Percentiles rank a stretch among this genome's conserved stretches.
Conservation (phyloP, 2,888 invertebrate genomes). For the Ernsta delagoae region DNA sequence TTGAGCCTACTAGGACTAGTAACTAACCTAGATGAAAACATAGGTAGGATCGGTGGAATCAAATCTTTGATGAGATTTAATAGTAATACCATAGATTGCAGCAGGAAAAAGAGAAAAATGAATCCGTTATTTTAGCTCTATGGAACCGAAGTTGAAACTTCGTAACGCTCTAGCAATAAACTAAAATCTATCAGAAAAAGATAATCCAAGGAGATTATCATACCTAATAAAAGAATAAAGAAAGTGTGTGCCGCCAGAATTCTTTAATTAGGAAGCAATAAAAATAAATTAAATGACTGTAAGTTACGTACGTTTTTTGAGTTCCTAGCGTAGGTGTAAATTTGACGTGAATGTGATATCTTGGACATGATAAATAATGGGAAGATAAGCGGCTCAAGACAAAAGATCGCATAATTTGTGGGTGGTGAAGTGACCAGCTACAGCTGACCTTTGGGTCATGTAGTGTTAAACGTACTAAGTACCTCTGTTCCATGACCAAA, state of each 20-base stretch:
- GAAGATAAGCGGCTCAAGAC: slow-evolving; percentile 70
- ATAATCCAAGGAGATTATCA: slow-evolving; percentile 11
- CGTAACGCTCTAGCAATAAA: not conserved
- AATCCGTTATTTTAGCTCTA: not conserved
- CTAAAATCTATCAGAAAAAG: not conserved
- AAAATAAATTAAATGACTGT: slow-evolving; percentile 18
- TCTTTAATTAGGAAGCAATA: slow-evolving; percentile 21
- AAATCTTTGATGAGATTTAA: too few species aligned
- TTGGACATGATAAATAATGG: slow-evolving; percentile 78
- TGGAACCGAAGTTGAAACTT: not conserved
- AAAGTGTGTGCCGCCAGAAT: slow-evolving; percentile 5
- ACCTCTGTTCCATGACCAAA: too few species aligned
- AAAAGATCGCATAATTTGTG: slow-evolving; percentile 57
- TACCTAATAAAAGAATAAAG: not conserved
- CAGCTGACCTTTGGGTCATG: too few species aligned
- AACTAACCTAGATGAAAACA: too few species aligned
- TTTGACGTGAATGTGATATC: slow-evolving; percentile 61
- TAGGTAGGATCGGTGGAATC: too few species aligned
- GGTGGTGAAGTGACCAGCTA: too few species aligned
- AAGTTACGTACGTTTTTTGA: slow-evolving; percentile 7
- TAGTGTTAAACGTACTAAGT: too few species aligned
- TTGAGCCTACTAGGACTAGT: too few species aligned
- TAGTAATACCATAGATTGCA: not conserved
- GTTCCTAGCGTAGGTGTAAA: slow-evolving; percentile 61
- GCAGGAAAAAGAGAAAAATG: not conserved